A percentile compares a stretch with the other conserved stretches of the same genome.
These are phyloP conservation scores for Nicator chloris DNA, from an alignment of 2,113 vertebrate species.

Conservation along the genomic window DNA sequence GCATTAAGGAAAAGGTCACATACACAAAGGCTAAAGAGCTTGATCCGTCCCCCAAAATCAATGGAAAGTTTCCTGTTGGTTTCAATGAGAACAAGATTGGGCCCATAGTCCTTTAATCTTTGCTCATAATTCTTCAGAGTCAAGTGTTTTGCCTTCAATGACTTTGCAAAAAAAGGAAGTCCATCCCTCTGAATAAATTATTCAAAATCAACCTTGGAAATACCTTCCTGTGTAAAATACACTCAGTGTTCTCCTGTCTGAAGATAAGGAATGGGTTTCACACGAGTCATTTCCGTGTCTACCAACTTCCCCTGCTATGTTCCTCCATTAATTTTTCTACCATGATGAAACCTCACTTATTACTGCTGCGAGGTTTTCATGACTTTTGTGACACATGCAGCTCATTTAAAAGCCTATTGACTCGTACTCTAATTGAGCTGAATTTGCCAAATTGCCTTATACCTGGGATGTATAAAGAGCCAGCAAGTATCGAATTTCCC, in stretches of 20 bases:
- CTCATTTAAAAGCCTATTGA: neutral
- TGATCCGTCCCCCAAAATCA: neutral
- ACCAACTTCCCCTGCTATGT: neutral
- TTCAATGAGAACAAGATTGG: neutral
- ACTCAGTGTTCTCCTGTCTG: neutral
- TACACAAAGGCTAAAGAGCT: neutral
- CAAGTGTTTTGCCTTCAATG: neutral
- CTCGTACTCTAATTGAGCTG: accelerated
- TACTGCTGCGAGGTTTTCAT: neutral
- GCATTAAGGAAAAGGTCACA: neutral
- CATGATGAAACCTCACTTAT: neutral
- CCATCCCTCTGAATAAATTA: slow-evolving; percentile 13
- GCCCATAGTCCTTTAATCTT: neutral
- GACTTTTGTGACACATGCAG: neutral
- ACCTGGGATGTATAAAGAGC: neutral
- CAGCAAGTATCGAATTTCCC: neutral
- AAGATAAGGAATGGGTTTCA: neutral
- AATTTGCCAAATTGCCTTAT: neutral
- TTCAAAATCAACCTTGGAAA: slow-evolving; percentile 40
- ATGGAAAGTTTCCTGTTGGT: neutral
- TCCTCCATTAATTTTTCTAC: neutral
- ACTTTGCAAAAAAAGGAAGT: neutral
- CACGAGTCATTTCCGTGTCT: neutral
- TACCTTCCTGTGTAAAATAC: neutral
- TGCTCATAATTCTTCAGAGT: neutral